Percentiles rank a stretch among this genome's conserved stretches.
phyloP scores from a whole-genome alignment of 2,113 vertebrate genomes.

The Myiopsitta monachus region DNA sequence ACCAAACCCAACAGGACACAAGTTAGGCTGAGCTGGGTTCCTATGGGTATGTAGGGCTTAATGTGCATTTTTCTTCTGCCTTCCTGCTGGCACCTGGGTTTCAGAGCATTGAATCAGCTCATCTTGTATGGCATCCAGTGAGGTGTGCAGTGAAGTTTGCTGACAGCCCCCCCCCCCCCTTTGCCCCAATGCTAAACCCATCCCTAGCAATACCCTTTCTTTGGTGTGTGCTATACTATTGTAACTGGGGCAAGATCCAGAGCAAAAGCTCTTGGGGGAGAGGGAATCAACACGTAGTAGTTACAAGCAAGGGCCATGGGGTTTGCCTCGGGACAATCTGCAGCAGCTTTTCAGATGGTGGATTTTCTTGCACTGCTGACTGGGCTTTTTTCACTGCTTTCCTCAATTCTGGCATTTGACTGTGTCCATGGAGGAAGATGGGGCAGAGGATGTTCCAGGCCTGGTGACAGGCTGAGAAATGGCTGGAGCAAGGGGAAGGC shows the following conservation, averaged over 20 bases:
- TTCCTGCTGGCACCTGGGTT: background rate
- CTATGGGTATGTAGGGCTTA: rapidly evolving
- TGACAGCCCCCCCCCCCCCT: background rate
- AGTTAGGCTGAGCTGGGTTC: background rate
- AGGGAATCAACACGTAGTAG: rapidly evolving
- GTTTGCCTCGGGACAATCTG: background rate
- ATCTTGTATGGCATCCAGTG: rapidly evolving
- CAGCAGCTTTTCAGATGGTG: rapidly evolving
- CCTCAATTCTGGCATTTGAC: background rate
- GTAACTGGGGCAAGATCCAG: background rate
- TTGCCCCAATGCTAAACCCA: background rate
- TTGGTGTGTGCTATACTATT: background rate
- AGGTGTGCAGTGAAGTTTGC: background rate
- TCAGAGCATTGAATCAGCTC: background rate
- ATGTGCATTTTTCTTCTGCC: background rate
- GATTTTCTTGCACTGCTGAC: background rate
- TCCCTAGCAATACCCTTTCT: background rate
- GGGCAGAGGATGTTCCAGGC: background rate
- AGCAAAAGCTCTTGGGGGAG: background rate
- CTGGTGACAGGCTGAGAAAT: background rate
- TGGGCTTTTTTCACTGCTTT: background rate
- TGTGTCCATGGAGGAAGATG: background rate
- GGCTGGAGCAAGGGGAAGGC: background rate
- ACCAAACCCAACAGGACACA: background rate
- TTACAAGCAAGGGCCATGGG: background rate